Evolutionary conservation across 1,140 invertebrate genomes (phyloP).

Genomic region (Apis dorsata): DNA sequence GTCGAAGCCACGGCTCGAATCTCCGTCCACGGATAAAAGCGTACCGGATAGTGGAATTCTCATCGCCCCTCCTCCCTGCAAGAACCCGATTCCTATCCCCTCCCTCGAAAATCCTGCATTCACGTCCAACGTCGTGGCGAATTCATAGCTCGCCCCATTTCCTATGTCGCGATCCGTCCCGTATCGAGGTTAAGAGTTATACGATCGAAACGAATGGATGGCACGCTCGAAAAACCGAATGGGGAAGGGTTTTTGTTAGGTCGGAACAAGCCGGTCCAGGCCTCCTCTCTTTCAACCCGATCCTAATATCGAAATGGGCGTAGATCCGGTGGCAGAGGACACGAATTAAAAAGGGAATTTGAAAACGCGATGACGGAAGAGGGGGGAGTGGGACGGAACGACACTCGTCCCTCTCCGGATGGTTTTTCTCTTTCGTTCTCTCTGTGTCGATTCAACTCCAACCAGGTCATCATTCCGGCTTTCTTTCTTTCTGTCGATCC

Average conservation of each 20-base stretch:
- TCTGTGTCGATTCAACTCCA: slow-evolving; percentile 5
- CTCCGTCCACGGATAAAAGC: slow-evolving; percentile 62
- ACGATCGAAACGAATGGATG: background rate
- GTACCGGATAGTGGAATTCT: slow-evolving; percentile 2
- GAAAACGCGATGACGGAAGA: background rate
- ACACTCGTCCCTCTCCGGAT: background rate
- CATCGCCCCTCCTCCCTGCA: too few species aligned
- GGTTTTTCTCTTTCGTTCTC: background rate
- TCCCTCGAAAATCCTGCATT: too few species aligned
- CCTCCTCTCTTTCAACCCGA: background rate
- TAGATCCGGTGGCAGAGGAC: background rate
- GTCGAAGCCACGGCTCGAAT: slow-evolving; percentile 63
- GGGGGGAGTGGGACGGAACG: background rate
- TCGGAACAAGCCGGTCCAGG: too few species aligned
- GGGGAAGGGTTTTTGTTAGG: background rate
- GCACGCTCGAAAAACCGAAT: background rate
- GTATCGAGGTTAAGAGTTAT: background rate
- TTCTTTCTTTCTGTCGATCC: slow-evolving; percentile 12
- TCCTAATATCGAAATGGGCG: slow-evolving; percentile 40
- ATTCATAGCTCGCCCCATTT: slow-evolving; percentile 3
- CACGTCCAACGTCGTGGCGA: background rate
- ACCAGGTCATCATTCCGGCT: slow-evolving; percentile 10
- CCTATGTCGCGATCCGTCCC: background rate
- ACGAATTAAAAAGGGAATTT: background rate
- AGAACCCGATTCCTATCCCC: too few species aligned